Conservation (phyloP, 1,140 invertebrate species). For the Orius insidiosus region DNA sequence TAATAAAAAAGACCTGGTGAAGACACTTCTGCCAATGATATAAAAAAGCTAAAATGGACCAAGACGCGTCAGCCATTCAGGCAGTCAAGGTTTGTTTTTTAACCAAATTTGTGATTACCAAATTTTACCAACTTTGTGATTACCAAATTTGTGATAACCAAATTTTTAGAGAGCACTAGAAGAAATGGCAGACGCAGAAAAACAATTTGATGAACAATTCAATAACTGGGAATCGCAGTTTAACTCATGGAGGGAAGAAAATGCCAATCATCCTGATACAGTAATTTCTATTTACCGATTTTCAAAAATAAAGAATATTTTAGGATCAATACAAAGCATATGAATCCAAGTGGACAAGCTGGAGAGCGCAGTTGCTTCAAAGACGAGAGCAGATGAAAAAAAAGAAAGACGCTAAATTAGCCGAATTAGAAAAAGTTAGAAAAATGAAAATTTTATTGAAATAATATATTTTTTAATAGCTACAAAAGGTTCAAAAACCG, state of each 20-base stretch:
- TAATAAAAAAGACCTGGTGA: slow-evolving; percentile 10
- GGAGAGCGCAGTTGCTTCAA: slow-evolving; percentile 54
- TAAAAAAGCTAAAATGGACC: slow-evolving; percentile 13
- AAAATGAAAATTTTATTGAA: too few relatives aligned
- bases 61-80: slow-evolving; percentile 3
- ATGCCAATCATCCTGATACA: slow-evolving; percentile 69
- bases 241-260: slow-evolving; percentile 66
- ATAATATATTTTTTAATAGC: too few relatives aligned
- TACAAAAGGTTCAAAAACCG: too few relatives aligned
- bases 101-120: too few relatives aligned
- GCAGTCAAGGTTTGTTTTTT: slow-evolving; percentile 1
- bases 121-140: neutral
- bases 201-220: slow-evolving; percentile 63
- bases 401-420: slow-evolving; percentile 26
- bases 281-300: slow-evolving; percentile 24
- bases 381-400: slow-evolving; percentile 59
- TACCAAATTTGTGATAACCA: too few relatives aligned
- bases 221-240: slow-evolving; percentile 71
- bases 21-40: slow-evolving; percentile 19
- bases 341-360: slow-evolving; percentile 65
- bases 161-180: slow-evolving; percentile 22
- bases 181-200: slow-evolving; percentile 48
- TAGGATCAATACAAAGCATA: slow-evolving; percentile 56
- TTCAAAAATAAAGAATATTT: slow-evolving; percentile 15
- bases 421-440: slow-evolving; percentile 5